Evolutionary conservation across 2,113 vertebrate genomes (phyloP).

Genomic region (Chloropsis hardwickii): DNA sequence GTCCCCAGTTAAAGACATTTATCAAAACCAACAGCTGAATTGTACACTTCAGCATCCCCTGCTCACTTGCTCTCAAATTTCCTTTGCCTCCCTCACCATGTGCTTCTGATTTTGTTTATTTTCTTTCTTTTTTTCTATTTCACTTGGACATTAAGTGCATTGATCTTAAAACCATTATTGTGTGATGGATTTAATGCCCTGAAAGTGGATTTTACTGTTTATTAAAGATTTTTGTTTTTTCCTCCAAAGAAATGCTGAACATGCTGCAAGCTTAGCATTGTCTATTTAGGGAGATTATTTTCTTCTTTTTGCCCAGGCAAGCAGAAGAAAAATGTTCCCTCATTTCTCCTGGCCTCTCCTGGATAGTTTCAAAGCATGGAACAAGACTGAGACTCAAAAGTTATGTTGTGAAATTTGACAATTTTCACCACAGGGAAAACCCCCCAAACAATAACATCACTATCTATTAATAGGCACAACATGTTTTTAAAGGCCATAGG

Average conservation of each 20-base stretch:
- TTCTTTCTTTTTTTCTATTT: not conserved
- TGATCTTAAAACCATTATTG: not conserved
- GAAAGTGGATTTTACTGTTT: not conserved
- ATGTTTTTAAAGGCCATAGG: not conserved
- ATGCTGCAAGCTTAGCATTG: rapidly evolving
- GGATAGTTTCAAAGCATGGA: not conserved
- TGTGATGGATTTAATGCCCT: not conserved
- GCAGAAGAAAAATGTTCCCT: not conserved
- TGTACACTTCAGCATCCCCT: not conserved
- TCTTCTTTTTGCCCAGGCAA: not conserved
- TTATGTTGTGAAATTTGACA: not conserved
- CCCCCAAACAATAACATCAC: rapidly evolving
- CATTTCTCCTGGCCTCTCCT: not conserved
- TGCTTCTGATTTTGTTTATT: not conserved
- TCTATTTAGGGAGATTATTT: not conserved
- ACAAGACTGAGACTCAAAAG: not conserved
- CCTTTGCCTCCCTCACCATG: not conserved
- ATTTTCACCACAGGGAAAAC: not conserved
- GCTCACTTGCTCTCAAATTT: not conserved
- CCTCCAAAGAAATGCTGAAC: not conserved
- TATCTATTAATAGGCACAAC: not conserved
- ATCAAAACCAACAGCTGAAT: not conserved
- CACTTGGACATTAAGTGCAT: not conserved
- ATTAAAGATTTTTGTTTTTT: not conserved
- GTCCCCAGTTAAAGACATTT: not conserved